phyloP scores from a whole-genome alignment of 2,888 invertebrate species.

The Lasiommata megera region DNA sequence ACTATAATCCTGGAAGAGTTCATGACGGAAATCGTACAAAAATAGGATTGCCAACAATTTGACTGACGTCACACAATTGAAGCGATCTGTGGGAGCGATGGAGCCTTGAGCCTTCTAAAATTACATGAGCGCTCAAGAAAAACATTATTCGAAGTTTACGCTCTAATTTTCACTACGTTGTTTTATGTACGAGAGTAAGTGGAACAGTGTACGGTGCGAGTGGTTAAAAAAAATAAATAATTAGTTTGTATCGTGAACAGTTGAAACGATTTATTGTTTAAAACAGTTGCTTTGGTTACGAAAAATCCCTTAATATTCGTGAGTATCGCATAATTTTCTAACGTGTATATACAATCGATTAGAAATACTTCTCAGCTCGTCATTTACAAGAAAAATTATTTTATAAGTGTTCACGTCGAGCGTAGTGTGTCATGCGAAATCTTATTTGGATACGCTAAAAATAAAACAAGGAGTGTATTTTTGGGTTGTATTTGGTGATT shows the following conservation, averaged over 20 bases:
- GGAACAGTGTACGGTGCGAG: slow-evolving; percentile 60
- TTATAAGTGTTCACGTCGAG: slow-evolving; percentile 42
- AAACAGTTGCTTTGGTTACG: slow-evolving; percentile 60
- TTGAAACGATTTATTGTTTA: slow-evolving; percentile 42
- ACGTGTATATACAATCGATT: slow-evolving; percentile 56
- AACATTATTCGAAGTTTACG: slow-evolving; percentile 58
- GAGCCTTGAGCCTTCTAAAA: slow-evolving; percentile 70
- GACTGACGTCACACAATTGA: slow-evolving; percentile 74
- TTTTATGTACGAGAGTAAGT: slow-evolving; percentile 55
- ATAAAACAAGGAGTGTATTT: slow-evolving; percentile 68
- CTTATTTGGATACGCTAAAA: slow-evolving; percentile 63
- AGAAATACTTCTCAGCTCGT: slow-evolving; percentile 49
- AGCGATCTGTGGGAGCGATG: slow-evolving; percentile 53
- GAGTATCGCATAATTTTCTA: slow-evolving; percentile 60
- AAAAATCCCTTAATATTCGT: slow-evolving; percentile 58
- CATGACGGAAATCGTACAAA: slow-evolving; percentile 71
- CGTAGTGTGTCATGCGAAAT: slow-evolving; percentile 58
- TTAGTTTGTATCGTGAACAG: slow-evolving; percentile 37
- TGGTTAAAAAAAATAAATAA: slow-evolving; percentile 36
- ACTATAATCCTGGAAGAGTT: slow-evolving; percentile 48
- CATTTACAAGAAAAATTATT: slow-evolving; percentile 40
- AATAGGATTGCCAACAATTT: slow-evolving; percentile 80
- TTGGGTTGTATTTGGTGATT: slow-evolving; percentile 71
- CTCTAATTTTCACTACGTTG: slow-evolving; percentile 49
- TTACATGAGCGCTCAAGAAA: slow-evolving; percentile 70